Base-by-base conservation (phyloP, 1,140 invertebrate species). In the Drosophila navojoa region DNA sequence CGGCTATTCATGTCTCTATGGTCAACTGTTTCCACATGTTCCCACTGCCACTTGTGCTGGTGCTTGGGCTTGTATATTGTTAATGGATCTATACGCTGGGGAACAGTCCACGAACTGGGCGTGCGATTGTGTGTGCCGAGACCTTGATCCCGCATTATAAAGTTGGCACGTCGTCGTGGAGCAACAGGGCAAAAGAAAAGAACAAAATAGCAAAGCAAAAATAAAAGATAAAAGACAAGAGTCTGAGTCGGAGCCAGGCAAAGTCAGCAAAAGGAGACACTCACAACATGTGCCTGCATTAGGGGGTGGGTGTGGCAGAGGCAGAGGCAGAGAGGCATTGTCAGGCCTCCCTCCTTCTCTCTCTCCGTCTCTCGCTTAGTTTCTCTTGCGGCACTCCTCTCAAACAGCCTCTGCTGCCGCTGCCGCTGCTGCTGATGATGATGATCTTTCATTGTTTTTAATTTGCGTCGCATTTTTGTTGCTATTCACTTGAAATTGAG, bases 81-180 rank as follows among this genome's bases (percentile, higher is more conserved):
- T 74, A 74, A 74, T 74, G 71, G 71, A 74, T 74, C 35, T 58
- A 38, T 55, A 29, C 53, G 59, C 61, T 62, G 70, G 61, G 66
- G 71, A 58, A 47, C 62, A 69, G 71, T 70, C 60, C 58, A 55
- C 64, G 29, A 32, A 29, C 57, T 32, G 60, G 47, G 58, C 47
- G 10, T 54, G 59, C 52, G 50, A 61, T 59, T 42, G 35, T 67
- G 35, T 64, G 49, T 72, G 63, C 38, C 62, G 68, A 89, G 84
- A 89, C 84, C 84, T 89, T 89, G 84, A 89, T 89, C 84, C 84
- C 84, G 84, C 84, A 89, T 89, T 89, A 89, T 89, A 85, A 85
- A 77, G 73, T 80, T 84, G 81, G 81, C 81, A 85, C 77, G 81
- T 77, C 69, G 81, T 79, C 42, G 59, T 80, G 73, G 60, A 42